Conservation (phyloP, 2,113 vertebrate species). For the Protobothrops mucrosquamatus region DNA sequence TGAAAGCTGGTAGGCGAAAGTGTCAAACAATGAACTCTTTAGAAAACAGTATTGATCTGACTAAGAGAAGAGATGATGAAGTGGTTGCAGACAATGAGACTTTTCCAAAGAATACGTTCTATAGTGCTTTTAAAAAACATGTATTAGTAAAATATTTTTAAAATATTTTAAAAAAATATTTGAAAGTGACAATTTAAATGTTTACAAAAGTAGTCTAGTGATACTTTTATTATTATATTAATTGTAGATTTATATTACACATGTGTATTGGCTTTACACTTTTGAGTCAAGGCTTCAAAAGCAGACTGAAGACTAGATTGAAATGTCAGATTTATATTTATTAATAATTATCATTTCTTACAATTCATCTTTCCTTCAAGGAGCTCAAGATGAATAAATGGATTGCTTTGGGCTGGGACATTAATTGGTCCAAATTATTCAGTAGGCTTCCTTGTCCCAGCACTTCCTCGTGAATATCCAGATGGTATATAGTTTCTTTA, state of each 20-base stretch:
- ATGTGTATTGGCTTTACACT: neutral
- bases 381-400: neutral
- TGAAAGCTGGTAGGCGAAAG: slow-evolving; percentile 64
- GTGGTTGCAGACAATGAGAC: neutral
- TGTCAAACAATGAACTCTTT: slow-evolving; percentile 68
- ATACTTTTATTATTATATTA: neutral
- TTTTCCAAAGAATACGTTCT: neutral
- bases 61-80: slow-evolving; percentile 46
- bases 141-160: neutral
- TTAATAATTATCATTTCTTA: neutral
- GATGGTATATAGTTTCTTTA: neutral
- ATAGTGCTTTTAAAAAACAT: neutral
- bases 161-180: neutral
- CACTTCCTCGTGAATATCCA: neutral
- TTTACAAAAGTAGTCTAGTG: neutral
- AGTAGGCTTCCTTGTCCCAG: neutral
- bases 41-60: slow-evolving; percentile 58
- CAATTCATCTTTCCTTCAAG: neutral
- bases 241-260: neutral
- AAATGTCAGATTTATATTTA: neutral
- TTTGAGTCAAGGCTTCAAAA: slow-evolving; percentile 36
- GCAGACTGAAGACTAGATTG: slow-evolving; percentile 15
- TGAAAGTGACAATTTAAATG: neutral
- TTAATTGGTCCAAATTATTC: neutral
- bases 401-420: neutral